Base-by-base conservation (phyloP, 1,140 invertebrate species). In the Drosophila lowei region DNA sequence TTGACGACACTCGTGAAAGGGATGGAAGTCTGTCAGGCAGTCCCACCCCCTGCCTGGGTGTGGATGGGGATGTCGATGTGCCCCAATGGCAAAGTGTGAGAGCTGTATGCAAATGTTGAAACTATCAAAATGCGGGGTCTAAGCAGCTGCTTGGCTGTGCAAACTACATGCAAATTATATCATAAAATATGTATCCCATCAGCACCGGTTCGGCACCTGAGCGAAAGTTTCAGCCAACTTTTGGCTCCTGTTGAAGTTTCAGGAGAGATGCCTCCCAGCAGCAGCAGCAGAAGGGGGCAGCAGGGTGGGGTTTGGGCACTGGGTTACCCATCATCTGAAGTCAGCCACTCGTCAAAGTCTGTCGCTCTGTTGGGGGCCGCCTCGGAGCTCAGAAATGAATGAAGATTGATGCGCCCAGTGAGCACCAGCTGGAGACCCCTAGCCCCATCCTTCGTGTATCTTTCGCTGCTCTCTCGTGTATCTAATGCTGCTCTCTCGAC, bases 101-200 rank as follows among this genome's bases (percentile, higher is more conserved):
- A 48, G 5, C 5, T 25, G 57, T 88, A 78, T 86, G 81, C 74
- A 81, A 86, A 86, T 88, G 61, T 52, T 64, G 58, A 42, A 70
- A 75, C 77, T 71, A 79, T 79, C 66, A 63, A 73, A 81, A 77
- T 30, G 30, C 9, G 9, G 68, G 65, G 58, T 58, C 73, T 71
- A 61, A 60, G 52, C 73, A 75, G 70, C 70, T 88, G 65, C 30
- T 66, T 81, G 57, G 58, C 68, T 54, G n/a, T 52, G 21, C 25
- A 61, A 86, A 81, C 73, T 74, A 72, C 49, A 81, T 88, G 83
- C 83, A 86, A 86, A 85, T 86, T 72, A 75, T 86, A 75, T 78
- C 59, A 81, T 81, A 78, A 78, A 76, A 76, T 76, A 76, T 76
- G 72, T 54, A 76, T n/a, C 23, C 8, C 18, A 4, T 21, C 41